phyloP scores from a whole-genome alignment of 2,113 vertebrate species.

The Passerina amoena region DNA sequence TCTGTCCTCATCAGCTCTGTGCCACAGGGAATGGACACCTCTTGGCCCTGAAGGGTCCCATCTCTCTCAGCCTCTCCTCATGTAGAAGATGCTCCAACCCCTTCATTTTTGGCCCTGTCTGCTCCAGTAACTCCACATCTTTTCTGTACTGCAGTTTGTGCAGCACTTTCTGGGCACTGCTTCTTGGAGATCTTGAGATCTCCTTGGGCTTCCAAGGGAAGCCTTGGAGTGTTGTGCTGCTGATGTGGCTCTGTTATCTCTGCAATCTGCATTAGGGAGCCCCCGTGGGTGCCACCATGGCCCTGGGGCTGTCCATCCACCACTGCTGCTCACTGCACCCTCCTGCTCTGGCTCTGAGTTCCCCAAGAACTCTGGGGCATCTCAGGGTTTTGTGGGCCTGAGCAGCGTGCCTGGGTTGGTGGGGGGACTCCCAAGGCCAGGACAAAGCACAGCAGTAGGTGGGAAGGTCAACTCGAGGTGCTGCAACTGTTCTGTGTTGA shows the following conservation, averaged over 20 bases:
- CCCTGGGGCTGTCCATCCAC: neutral
- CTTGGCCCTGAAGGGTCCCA: neutral
- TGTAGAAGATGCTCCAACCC: neutral
- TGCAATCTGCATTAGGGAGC: neutral
- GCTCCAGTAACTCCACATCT: neutral
- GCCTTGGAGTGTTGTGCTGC: neutral
- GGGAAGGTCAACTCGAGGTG: neutral
- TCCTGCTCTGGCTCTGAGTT: neutral
- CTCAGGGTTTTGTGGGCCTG: neutral
- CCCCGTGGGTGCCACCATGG: rapidly evolving
- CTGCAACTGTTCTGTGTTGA: rapidly evolving
- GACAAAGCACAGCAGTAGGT: neutral
- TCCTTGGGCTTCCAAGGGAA: neutral
- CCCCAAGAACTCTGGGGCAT: neutral
- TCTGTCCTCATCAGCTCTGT: neutral
- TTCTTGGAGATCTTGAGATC: neutral
- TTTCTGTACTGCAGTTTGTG: neutral
- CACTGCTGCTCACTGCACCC: rapidly evolving
- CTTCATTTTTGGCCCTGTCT: neutral
- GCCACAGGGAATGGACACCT: neutral
- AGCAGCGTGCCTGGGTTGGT: neutral
- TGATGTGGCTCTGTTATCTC: neutral
- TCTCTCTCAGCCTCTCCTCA: neutral
- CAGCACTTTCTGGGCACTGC: neutral
- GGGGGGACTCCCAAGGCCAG: neutral